Conservation (phyloP, 1,140 invertebrate species). For the Platyscapa corneri region DNA sequence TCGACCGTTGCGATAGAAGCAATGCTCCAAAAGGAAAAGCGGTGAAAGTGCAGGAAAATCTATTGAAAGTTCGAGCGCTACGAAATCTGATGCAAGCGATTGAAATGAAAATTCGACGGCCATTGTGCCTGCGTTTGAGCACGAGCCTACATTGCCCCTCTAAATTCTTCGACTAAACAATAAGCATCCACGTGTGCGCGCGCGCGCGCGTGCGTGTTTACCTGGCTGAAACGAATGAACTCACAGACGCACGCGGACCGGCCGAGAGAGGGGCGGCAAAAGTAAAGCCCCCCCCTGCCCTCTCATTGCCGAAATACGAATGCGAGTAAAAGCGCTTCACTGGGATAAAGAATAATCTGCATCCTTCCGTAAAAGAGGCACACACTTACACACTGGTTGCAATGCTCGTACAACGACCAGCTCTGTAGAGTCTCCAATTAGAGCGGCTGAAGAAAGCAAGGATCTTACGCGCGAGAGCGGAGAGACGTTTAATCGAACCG, state of each 20-base stretch:
- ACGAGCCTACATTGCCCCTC: too few species aligned
- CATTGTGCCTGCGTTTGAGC: slow-evolving; percentile 31
- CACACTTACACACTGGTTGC: too few species aligned
- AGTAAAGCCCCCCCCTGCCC: background rate
- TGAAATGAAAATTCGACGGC: slow-evolving; percentile 1
- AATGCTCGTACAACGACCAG: too few species aligned
- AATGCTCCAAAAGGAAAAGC: background rate
- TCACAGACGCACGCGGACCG: too few species aligned
- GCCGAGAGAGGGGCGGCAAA: background rate
- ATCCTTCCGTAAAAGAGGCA: too few species aligned
- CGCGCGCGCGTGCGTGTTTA: background rate
- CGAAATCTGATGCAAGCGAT: slow-evolving; percentile 9
- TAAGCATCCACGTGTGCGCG: background rate
- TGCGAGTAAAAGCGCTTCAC: too few species aligned
- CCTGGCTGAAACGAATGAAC: slow-evolving; percentile 28
- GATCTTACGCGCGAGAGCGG: background rate
- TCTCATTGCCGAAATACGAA: background rate
- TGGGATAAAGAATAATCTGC: too few species aligned
- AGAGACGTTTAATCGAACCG: background rate
- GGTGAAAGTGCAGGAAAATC: slow-evolving; percentile 30
- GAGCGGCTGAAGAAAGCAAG: background rate
- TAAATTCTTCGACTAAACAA: slow-evolving; percentile 22
- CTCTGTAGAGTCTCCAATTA: too few species aligned
- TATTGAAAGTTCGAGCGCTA: background rate
- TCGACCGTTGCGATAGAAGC: background rate